phyloP scores from a whole-genome alignment of 23 tunicate species.

The Halocynthia roretzi region DNA sequence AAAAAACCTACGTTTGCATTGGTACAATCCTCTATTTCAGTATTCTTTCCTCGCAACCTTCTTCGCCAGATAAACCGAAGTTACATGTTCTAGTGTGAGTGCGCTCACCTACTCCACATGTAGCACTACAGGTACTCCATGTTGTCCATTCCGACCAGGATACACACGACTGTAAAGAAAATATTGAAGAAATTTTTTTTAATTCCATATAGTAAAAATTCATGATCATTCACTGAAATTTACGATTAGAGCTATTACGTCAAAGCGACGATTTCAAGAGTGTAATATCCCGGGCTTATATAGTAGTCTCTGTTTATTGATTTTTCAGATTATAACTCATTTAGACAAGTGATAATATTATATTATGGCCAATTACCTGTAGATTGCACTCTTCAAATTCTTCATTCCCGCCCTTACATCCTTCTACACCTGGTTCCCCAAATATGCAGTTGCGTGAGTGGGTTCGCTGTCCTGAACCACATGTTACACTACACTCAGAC shows the following conservation, averaged over 20 bases:
- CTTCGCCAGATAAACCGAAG: slow-evolving; percentile 5
- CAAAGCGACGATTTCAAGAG: too few species aligned
- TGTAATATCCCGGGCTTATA: too few species aligned
- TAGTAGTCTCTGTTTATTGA: too few species aligned
- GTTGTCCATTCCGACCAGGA: slow-evolving; percentile 25
- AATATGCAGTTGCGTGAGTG: slow-evolving; percentile 34
- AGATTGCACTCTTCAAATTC: slow-evolving; percentile 7
- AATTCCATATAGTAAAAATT: too few species aligned
- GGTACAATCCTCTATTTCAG: slow-evolving; percentile 21
- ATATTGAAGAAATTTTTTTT: too few species aligned
- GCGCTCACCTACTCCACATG: slow-evolving; percentile 40
- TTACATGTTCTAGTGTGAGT: slow-evolving; percentile 24
- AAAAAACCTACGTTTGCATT: not conserved
- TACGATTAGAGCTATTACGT: too few species aligned
- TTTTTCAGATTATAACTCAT: too few species aligned
- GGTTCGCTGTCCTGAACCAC: slow-evolving; percentile 64
- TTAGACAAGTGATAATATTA: too few species aligned
- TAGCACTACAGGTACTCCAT: slow-evolving; percentile 33
- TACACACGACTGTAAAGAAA: slow-evolving; percentile 14
- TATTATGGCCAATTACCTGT: not conserved
- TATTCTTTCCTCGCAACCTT: slow-evolving; percentile 31
- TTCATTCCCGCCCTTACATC: slow-evolving; percentile 28
- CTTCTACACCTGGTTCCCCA: not conserved
- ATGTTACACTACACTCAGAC: slow-evolving; percentile 38
- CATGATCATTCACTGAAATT: too few species aligned